Base-by-base conservation (phyloP, 2,888 invertebrate species). In the Gastrophysa polygoni region DNA sequence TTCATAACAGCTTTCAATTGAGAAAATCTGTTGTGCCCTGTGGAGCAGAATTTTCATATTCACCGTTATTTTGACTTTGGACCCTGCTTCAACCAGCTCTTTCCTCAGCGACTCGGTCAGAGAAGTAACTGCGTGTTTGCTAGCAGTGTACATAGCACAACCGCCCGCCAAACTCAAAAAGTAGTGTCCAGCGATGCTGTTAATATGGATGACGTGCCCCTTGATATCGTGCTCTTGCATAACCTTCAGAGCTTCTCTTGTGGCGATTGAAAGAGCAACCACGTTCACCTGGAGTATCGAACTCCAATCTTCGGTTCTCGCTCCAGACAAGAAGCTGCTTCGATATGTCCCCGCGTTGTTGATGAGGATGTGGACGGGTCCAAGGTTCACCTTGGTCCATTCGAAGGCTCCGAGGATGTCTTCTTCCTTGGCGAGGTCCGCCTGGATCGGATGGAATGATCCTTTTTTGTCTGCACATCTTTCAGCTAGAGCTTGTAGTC, bases 371-470 rank as follows among this genome's bases (percentile, higher is more conserved):
- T 71, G 65, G 10, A 75, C 68, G 0, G 74, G 71, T 10, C 77
- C 77, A 0, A 77, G 32, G 38, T 73, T 72, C 0, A 68, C 58
- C 17, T 64, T 68, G 10, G 69, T 68, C 71, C 71, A 73, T 48
- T 71, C 59, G 61, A 77, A 75, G 3, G 71, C 67, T 11, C 57
- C 51, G 10, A 73, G 10, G 8, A 77, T 69, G 16, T 76, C 75
- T 38, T 69, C 68, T 60, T 73, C 73, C 20, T 72, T 73, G 4
- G 67, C 59, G 2, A 77, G 7, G 51, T 76, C 75, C 10, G 67
- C 63, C 61, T 71, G 57, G 6, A 70, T 21, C 1, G 71, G 61
- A 43, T 73, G 61, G 2, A 75, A 61, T 58, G 68, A 71, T 0
- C 75, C 75, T 55, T 64, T 71, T 21, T 71, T 69, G 3, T 57